Percentiles rank a stretch among this genome's conserved stretches.
These are phyloP conservation scores for Uria lomvia DNA, from an alignment of 2,113 vertebrate genomes.

Conservation along the genomic window DNA sequence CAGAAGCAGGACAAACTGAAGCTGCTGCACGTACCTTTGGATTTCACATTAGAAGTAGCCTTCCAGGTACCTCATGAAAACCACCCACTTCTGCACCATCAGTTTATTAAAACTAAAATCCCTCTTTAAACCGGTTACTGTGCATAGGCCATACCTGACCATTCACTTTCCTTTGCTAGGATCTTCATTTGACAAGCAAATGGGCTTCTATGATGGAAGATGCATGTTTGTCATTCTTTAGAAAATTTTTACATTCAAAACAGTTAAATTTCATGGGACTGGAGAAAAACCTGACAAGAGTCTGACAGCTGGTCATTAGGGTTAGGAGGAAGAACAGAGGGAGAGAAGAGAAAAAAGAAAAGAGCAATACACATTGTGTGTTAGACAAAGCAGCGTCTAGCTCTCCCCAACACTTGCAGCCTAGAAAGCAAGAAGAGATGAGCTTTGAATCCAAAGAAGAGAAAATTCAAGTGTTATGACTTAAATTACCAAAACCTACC, in stretches of 20 bases:
- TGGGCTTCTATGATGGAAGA: not conserved
- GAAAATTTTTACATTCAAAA: not conserved
- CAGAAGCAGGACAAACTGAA: not conserved
- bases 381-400: not conserved
- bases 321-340: not conserved
- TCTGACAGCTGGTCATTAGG: not conserved
- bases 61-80: not conserved
- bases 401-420: not conserved
- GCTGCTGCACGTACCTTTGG: not conserved
- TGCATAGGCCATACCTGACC: not conserved
- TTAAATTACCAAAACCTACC: not conserved
- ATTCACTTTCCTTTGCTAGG: not conserved
- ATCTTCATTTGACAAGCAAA: not conserved
- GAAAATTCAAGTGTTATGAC: not conserved
- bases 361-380: not conserved
- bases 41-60: not conserved
- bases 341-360: not conserved
- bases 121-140: not conserved
- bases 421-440: not conserved
- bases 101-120: not conserved
- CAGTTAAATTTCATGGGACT: not conserved
- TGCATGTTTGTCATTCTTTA: not conserved
- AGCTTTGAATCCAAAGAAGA: not conserved
- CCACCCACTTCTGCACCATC: not conserved
- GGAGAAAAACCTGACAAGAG: not conserved